A percentile compares a stretch with the other conserved stretches of the same genome.
phyloP scores from a whole-genome alignment of 1,140 invertebrate species.

The Drosophila lini region DNA sequence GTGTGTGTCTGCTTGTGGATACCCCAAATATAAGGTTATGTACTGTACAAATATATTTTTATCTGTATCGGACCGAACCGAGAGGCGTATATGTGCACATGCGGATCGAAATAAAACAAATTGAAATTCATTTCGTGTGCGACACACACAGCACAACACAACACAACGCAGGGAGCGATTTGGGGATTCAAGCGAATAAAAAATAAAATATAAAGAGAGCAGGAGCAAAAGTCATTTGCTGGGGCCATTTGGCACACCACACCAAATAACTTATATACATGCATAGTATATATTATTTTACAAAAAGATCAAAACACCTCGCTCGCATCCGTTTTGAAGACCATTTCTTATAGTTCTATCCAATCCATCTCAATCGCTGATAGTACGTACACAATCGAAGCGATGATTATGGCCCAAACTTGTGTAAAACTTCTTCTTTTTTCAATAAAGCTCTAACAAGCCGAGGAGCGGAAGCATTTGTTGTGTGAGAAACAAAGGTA shows the following conservation, averaged over 20 bases:
- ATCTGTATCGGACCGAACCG: slow-evolving; percentile 27
- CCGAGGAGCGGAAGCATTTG: slow-evolving; percentile 49
- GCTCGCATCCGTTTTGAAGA: slow-evolving; percentile 36
- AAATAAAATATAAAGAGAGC: slow-evolving; percentile 4
- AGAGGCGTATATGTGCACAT: slow-evolving; percentile 20
- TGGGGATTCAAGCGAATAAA: neutral
- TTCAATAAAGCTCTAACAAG: slow-evolving; percentile 50
- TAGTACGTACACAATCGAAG: slow-evolving; percentile 10
- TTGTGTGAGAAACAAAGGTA: slow-evolving; percentile 36
- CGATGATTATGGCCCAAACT: slow-evolving; percentile 7
- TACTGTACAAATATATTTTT: slow-evolving; percentile 38
- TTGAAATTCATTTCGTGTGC: slow-evolving; percentile 72
- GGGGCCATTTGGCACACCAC: slow-evolving; percentile 42
- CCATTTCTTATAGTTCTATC: slow-evolving; percentile 22
- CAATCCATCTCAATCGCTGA: slow-evolving; percentile 2
- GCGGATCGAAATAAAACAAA: slow-evolving; percentile 51
- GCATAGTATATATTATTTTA: neutral
- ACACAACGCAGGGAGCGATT: neutral
- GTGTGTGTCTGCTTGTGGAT: slow-evolving; percentile 11
- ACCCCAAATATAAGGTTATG: slow-evolving; percentile 32
- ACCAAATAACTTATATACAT: slow-evolving; percentile 9
- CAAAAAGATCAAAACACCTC: slow-evolving; percentile 19
- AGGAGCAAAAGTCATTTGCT: slow-evolving; percentile 30
- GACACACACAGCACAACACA: slow-evolving; percentile 5
- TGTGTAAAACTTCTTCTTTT: slow-evolving; percentile 27